A percentile compares a stretch with the other conserved stretches of the same genome.
Conservation (phyloP, 2,113 vertebrate species). For the Eretmochelys imbricata region DNA sequence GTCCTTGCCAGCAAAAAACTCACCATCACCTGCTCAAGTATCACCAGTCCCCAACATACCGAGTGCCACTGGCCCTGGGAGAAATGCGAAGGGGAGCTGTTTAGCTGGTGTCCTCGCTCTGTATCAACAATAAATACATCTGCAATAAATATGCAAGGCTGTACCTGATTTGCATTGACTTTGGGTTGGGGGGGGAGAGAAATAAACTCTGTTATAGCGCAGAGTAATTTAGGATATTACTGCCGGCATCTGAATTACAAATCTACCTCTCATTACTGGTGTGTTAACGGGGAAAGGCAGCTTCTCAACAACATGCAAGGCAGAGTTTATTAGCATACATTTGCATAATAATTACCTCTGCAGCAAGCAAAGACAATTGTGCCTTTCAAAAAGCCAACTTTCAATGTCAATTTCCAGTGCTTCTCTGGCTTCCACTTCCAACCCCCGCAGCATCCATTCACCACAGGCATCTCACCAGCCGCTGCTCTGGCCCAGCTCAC, state of each 20-base stretch:
- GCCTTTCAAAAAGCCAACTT: slow-evolving; percentile 82
- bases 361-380: slow-evolving; percentile 75
- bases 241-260: slow-evolving; percentile 85
- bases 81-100: neutral
- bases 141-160: slow-evolving; percentile 80
- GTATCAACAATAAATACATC: slow-evolving; percentile 80
- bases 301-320: slow-evolving; percentile 81
- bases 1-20: neutral
- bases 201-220: slow-evolving; percentile 77
- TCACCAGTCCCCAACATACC: neutral
- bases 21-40: neutral
- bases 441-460: neutral
- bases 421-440: slow-evolving; percentile 30
- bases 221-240: slow-evolving; percentile 85
- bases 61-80: rapidly evolving
- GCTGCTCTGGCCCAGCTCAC: neutral
- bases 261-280: slow-evolving; percentile 87
- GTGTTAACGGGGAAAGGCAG: slow-evolving; percentile 82
- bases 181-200: slow-evolving; percentile 67
- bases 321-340: slow-evolving; percentile 86
- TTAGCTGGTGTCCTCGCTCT: slow-evolving; percentile 69
- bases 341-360: slow-evolving; percentile 87
- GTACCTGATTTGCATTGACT: slow-evolving; percentile 81
- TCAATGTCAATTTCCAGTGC: slow-evolving; percentile 80
- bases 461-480: rapidly evolving